phyloP scores from a whole-genome alignment of 1,140 invertebrate genomes.

The Lineus longissimus region DNA sequence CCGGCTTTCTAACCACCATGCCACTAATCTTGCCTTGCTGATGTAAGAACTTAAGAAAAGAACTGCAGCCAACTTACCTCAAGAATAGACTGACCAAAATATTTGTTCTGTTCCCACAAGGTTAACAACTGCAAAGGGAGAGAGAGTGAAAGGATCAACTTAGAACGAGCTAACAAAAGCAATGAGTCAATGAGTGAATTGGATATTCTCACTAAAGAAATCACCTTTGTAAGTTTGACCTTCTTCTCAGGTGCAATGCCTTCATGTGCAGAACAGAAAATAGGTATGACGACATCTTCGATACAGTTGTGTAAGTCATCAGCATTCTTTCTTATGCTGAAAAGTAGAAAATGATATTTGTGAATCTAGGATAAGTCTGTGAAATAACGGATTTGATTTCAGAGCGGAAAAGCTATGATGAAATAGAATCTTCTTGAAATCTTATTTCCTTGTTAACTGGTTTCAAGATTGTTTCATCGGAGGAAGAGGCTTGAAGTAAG shows the following conservation, averaged over 20 bases:
- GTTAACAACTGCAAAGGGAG: constrained; percentile 65
- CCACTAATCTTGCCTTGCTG: too few relatives aligned
- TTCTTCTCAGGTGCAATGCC: constrained; percentile 79
- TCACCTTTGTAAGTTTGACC: constrained; percentile 80
- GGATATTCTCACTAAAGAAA: constrained; percentile 2
- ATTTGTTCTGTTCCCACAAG: constrained; percentile 95
- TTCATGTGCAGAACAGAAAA: constrained; percentile 88
- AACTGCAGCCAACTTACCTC: too few relatives aligned
- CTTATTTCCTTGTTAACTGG: too few relatives aligned
- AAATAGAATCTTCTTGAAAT: too few relatives aligned
- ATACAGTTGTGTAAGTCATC: constrained; percentile 85
- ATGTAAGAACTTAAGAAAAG: too few relatives aligned
- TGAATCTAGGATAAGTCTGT: neutral
- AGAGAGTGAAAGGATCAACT: constrained; percentile 21
- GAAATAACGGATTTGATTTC: too few relatives aligned
- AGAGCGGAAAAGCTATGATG: too few relatives aligned
- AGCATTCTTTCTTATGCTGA: constrained; percentile 87
- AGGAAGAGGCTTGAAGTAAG: too few relatives aligned
- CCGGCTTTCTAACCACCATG: too few relatives aligned
- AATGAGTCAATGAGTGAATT: neutral
- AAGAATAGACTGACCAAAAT: constrained; percentile 79
- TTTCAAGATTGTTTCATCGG: too few relatives aligned
- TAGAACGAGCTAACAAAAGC: neutral
- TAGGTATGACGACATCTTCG: constrained; percentile 90
- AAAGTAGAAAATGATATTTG: constrained; percentile 9